Evolutionary conservation across 1,140 invertebrate genomes (phyloP), one percentile per base, ranked within the genome.

Genomic region (Nephotettix cincticeps): DNA sequence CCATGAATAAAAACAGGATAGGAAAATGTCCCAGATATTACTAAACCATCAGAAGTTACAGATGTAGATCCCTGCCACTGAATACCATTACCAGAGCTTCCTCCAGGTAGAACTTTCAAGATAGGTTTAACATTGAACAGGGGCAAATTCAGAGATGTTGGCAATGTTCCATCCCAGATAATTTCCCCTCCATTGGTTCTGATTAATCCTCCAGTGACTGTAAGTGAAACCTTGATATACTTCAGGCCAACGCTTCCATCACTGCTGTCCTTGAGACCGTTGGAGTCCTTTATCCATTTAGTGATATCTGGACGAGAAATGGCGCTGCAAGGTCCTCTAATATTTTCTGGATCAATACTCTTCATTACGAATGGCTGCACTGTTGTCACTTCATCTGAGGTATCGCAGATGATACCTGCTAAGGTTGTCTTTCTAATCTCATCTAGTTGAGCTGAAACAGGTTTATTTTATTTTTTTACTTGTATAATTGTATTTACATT

Each of bases 371-470:
- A 82, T 6, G 86, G 85, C 76, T 97, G 96, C 2, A 93, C 86
- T 19, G 84, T 79, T 21, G 85, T 83, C 1, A 97, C 83, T 1
- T 87, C 84, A 74, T 93, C 92, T 0, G 92, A 88, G 82, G 95
- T 98, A 71, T 94, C 90, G 78, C 97, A 99, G 45, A 99, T 90
- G 3, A 99, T 85, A 40, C 88, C 85, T 0, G 95, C 91, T 17
- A 99, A 80, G 0, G 89, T 89, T 0, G 89, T 90, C 78, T 94
- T 95, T 29, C 94, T 87, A 25, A 99, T 90, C 78, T 97, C 91
- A 9, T 83, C 78, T 2, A 99, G 81, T 87, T 99, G 97, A 43
- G 87, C 90, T 91, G 47, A 51, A 51, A 51, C 47, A 43, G 40
- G n/a, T 43, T n/a, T n/a, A n/a, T n/a, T n/a, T n/a, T n/a, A n/a